phyloP scores from a whole-genome alignment of 2,888 invertebrate species.

The Taphrorychus bicolor region DNA sequence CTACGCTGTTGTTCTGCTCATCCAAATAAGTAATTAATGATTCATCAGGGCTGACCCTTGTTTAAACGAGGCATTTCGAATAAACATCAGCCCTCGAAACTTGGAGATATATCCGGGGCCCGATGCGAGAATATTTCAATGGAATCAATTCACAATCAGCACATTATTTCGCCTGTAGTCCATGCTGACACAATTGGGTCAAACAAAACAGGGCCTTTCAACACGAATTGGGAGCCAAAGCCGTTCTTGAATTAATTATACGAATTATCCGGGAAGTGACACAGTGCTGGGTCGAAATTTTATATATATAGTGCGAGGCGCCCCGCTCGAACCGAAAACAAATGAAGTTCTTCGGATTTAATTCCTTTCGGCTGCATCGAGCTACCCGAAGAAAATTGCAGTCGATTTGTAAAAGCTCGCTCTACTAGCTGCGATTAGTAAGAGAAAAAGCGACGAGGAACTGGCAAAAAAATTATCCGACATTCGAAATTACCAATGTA shows the following conservation, averaged over 20 bases:
- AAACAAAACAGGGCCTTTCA: conserved; percentile 20
- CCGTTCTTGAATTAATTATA: conserved; percentile 6
- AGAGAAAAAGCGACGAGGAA: background rate
- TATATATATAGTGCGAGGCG: background rate
- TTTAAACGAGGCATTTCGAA: background rate
- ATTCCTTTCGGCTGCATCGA: conserved; percentile 1
- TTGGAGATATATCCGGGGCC: background rate
- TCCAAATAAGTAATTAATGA: background rate
- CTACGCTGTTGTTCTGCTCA: too few species aligned
- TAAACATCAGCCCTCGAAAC: background rate
- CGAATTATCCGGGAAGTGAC: conserved; percentile 1
- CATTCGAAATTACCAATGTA: too few species aligned
- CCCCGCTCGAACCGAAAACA: background rate
- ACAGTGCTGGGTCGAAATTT: background rate
- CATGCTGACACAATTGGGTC: conserved; percentile 24
- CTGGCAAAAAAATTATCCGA: background rate
- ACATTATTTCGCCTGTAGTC: conserved; percentile 19
- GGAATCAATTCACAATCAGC: conserved; percentile 10
- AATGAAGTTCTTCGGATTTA: background rate
- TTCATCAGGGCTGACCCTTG: background rate
- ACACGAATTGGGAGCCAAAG: conserved; percentile 1
- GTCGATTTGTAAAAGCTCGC: conserved; percentile 13
- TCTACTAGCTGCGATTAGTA: background rate
- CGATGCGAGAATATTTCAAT: background rate
- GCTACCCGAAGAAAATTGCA: conserved; percentile 7